These are phyloP conservation scores for Eueides isabella DNA, from an alignment of 1,140 invertebrate genomes.

Conservation along the genomic window DNA sequence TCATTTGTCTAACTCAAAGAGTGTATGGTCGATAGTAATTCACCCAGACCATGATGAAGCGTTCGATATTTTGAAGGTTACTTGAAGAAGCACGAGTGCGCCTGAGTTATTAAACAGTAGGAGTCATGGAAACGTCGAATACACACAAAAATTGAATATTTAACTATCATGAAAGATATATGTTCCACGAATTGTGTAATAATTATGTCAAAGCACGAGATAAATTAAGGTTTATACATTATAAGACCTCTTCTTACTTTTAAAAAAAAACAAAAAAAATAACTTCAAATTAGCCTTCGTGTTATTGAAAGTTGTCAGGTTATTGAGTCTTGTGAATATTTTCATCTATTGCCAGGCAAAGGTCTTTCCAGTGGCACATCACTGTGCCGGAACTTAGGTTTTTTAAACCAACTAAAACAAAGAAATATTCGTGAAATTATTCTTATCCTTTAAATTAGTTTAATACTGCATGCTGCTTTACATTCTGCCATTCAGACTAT, in stretches of 20 bases:
- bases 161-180: neutral
- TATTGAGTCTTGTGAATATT: no score
- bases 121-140: neutral
- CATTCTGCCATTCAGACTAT: no score
- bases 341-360: no score
- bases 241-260: neutral
- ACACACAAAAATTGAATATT: slow-evolving; percentile 1
- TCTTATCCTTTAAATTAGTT: no score
- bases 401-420: no score
- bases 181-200: neutral
- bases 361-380: no score
- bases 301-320: no score
- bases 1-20: neutral
- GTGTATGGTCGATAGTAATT: neutral
- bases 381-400: no score
- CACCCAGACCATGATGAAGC: neutral
- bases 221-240: neutral
- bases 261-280: neutral
- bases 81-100: slow-evolving; percentile 1
- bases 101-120: slow-evolving; percentile 3
- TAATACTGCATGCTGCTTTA: no score
- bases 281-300: no score
- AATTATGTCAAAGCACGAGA: neutral
- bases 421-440: no score
- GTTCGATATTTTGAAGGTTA: slow-evolving; percentile 5